Conservation (phyloP, 2,888 invertebrate species). For the Ochropacha duplaris region DNA sequence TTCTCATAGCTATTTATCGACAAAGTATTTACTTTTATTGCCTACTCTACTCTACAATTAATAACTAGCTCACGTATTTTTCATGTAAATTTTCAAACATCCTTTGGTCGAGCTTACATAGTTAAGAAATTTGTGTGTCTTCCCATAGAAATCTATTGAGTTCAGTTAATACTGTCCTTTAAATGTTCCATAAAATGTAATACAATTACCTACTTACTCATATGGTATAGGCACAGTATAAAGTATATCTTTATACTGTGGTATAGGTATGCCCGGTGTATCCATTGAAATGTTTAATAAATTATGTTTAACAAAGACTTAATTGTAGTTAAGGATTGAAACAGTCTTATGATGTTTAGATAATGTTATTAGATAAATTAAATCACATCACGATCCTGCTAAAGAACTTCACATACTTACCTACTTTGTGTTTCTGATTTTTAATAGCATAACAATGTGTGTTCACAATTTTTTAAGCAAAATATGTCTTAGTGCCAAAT, state of each 20-base stretch:
- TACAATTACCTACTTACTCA: not conserved
- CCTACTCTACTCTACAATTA: not conserved
- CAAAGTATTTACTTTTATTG: not conserved
- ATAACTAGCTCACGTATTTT: not conserved
- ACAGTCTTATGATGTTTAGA: constrained; percentile 35
- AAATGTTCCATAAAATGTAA: not conserved
- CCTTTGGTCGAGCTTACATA: constrained; percentile 50
- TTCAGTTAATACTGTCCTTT: not conserved
- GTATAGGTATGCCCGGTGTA: constrained; percentile 1
- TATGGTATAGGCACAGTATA: too few species aligned
- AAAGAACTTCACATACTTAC: not conserved
- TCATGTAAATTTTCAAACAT: constrained; percentile 3
- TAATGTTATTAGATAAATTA: constrained; percentile 18
- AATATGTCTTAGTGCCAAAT: constrained; percentile 40
- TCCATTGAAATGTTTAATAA: not conserved
- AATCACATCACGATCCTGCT: constrained; percentile 7
- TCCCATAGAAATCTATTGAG: constrained; percentile 27
- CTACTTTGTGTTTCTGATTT: not conserved
- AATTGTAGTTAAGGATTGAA: constrained; percentile 20
- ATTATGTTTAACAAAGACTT: not conserved
- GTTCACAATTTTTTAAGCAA: constrained; percentile 14
- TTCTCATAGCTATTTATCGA: not conserved
- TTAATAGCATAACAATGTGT: not conserved
- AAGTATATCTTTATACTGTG: too few species aligned
- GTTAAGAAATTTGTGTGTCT: constrained; percentile 44